These are phyloP conservation scores for Corapipo altera DNA, from an alignment of 2,113 vertebrate genomes.

Conservation along the genomic window DNA sequence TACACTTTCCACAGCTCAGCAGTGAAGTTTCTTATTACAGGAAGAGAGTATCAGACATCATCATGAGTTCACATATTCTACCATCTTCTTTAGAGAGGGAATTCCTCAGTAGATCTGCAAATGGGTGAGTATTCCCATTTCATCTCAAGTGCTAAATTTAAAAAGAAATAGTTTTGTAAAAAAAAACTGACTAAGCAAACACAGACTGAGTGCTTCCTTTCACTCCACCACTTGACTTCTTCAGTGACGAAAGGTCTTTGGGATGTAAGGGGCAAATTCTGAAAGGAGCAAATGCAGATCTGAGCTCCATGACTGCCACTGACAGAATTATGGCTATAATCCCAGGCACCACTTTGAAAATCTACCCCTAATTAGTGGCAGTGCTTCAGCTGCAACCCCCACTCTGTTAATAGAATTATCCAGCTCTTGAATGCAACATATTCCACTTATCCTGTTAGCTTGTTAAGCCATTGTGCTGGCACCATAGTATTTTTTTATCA, in stretches of 20 bases:
- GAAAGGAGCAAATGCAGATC: neutral
- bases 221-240: neutral
- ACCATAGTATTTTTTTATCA: neutral
- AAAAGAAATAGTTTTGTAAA: neutral
- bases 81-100: neutral
- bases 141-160: neutral
- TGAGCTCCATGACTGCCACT: neutral
- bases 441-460: conserved; percentile 35
- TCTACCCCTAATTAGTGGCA: conserved; percentile 14
- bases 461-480: conserved; percentile 5
- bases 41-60: neutral
- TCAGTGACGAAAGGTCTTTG: neutral
- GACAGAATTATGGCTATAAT: conserved; percentile 13
- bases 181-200: neutral
- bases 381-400: neutral
- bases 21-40: neutral
- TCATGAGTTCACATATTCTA: neutral
- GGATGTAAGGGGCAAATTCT: neutral
- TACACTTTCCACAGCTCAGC: neutral
- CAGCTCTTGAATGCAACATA: conserved; percentile 5
- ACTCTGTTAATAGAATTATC: conserved; percentile 24
- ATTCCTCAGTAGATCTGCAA: neutral
- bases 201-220: neutral
- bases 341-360: conserved; percentile 6
- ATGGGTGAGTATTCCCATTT: neutral